A percentile compares a stretch with the other conserved stretches of the same genome.
These are phyloP conservation scores for Sardinella longiceps DNA, from an alignment of 2,797 vertebrate species.

Conservation along the genomic window DNA sequence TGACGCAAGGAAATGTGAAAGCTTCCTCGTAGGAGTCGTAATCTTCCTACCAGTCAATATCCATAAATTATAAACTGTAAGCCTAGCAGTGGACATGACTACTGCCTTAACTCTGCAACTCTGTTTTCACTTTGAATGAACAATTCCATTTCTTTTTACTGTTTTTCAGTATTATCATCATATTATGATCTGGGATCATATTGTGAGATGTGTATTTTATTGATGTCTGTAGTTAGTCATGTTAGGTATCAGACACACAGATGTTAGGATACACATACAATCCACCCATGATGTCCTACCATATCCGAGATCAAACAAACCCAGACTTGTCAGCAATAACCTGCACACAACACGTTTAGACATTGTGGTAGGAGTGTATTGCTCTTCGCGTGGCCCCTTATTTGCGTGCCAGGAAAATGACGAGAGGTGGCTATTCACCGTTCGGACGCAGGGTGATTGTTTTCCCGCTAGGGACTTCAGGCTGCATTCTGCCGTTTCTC, in stretches of 20 bases:
- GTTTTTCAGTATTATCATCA: not conserved
- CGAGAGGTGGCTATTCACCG: not conserved
- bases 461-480: slow-evolving; percentile 23
- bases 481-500: slow-evolving; percentile 10
- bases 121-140: too few relatives aligned
- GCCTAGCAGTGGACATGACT: not conserved
- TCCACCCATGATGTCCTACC: not conserved
- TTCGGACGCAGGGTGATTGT: slow-evolving; percentile 27
- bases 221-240: not conserved
- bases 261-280: not conserved
- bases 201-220: not conserved
- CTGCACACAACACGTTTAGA: not conserved
- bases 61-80: not conserved
- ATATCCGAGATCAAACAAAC: not conserved
- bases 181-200: not conserved
- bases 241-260: not conserved
- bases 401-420: not conserved
- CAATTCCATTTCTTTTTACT: too few relatives aligned
- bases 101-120: too few relatives aligned
- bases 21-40: not conserved
- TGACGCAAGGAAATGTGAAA: not conserved
- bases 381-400: not conserved
- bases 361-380: not conserved
- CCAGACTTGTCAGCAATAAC: not conserved
- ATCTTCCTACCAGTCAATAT: not conserved